A percentile compares a stretch with the other conserved stretches of the same genome.
Evolutionary conservation across 2,113 vertebrate species (phyloP).

Genomic region (Dicaeum eximium): DNA sequence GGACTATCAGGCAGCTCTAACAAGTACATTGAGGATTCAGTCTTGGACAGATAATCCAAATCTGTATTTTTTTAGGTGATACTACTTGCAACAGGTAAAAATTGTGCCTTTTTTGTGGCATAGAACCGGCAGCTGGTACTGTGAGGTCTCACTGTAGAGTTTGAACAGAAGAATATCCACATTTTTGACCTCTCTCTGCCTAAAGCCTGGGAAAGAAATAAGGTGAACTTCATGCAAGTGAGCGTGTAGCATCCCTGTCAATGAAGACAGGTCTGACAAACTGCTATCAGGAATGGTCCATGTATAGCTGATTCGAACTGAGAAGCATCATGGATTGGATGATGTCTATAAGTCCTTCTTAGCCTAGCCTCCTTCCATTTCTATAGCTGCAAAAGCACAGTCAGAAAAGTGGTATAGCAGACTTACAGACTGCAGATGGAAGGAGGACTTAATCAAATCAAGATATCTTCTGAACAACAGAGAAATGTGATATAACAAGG

Average conservation of each 20-base stretch:
- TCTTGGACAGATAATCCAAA: not conserved
- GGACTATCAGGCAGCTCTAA: not conserved
- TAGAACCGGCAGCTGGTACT: not conserved
- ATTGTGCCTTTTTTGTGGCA: not conserved
- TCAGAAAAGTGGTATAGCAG: not conserved
- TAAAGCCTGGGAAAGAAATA: not conserved
- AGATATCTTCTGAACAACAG: not conserved
- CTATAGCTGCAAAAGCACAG: not conserved
- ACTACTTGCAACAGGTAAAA: not conserved
- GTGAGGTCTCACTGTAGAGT: not conserved
- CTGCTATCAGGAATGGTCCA: not conserved
- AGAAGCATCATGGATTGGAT: not conserved
- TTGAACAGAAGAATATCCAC: not conserved
- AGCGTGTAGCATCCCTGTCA: not conserved
- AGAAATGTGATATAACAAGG: not conserved
- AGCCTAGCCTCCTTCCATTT: not conserved
- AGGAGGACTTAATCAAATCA: not conserved
- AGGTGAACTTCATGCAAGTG: not conserved
- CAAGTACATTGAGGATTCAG: not conserved
- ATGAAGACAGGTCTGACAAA: not conserved
- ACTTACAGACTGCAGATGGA: not conserved
- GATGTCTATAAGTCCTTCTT: not conserved
- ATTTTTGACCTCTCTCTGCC: not conserved
- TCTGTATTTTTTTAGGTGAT: not conserved
- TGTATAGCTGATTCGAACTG: not conserved